Base-by-base conservation (phyloP, 2,888 invertebrate species). In the Lycocerus yunnanus region DNA sequence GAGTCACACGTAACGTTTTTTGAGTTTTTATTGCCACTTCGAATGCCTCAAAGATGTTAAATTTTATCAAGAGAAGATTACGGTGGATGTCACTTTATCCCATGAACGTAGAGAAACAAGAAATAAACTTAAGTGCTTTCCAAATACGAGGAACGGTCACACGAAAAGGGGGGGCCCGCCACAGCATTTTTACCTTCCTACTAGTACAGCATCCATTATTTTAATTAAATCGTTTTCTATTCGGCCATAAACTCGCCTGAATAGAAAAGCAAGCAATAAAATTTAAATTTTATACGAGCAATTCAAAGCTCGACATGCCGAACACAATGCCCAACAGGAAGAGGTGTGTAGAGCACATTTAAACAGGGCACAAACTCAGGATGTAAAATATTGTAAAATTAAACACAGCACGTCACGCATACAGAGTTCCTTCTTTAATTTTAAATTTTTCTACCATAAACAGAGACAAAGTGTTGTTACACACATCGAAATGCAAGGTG, bases 341-440 rank as follows among this genome's bases (percentile, higher is more conserved):
- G 71, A 74, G 74, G 74, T 74, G 74, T 74, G 71, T 74, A 74
- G 43, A 43, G 67, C 71, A 71, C 60, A 24, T 66, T 66, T 69
- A 69, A 74, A 71, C 66, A 68, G 71, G 74, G 74, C 68, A 71
- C 69, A 74, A 74, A 71, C 68, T 65, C 74, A 74, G 74, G 74
- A 74, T 74, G 74, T 65, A 74, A 68, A 24, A 74, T 71, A 74
- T 71, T 66, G 15, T 59, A 68, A 18, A 68, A 61, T 69, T 27
- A 63, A 58, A 71, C 18, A 70, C 70, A 71, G 4, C 43, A n/a
- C 43, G 43, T 43, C 43, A 43, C 43, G 43, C 43, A 43, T 71
- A 24, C 58, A 68, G 43, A 58, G 24, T 65, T 68, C 24, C 58
- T 63, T 27, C 14, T 66, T 69, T 15, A 63, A 10, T 69, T 65